These are phyloP conservation scores for Euglossa dilemma DNA, from an alignment of 1,140 invertebrate genomes.

Conservation along the genomic window DNA sequence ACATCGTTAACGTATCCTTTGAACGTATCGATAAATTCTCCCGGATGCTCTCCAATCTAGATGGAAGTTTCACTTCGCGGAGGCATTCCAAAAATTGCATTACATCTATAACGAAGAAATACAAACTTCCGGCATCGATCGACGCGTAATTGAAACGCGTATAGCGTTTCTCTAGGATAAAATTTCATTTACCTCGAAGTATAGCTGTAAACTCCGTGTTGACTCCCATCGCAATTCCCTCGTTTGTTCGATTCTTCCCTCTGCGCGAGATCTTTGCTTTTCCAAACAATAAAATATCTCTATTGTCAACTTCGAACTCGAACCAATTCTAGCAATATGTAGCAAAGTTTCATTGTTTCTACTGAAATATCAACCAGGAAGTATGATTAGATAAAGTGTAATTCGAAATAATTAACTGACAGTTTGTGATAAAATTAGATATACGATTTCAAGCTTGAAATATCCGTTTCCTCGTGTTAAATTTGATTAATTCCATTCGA, in stretches of 20 bases:
- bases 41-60: conserved; percentile 60
- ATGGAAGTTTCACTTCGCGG: conserved; percentile 68
- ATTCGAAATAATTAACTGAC: neutral
- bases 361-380: neutral
- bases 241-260: neutral
- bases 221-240: conserved; percentile 40
- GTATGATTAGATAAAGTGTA: neutral
- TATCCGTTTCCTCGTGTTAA: no score
- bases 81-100: conserved; percentile 76
- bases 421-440: neutral
- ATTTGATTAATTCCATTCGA: neutral
- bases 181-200: conserved; percentile 52
- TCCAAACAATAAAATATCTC: neutral
- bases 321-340: neutral
- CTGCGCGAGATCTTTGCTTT: neutral
- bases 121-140: neutral
- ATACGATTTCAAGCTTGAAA: neutral
- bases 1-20: conserved; percentile 64
- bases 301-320: neutral
- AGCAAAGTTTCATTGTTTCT: neutral
- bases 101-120: conserved; percentile 62
- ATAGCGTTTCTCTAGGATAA: neutral
- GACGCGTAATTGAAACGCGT: neutral
- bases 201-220: conserved; percentile 44
- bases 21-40: conserved; percentile 69